phyloP scores from a whole-genome alignment of 2,888 invertebrate species.

The Machimus rusticus region DNA sequence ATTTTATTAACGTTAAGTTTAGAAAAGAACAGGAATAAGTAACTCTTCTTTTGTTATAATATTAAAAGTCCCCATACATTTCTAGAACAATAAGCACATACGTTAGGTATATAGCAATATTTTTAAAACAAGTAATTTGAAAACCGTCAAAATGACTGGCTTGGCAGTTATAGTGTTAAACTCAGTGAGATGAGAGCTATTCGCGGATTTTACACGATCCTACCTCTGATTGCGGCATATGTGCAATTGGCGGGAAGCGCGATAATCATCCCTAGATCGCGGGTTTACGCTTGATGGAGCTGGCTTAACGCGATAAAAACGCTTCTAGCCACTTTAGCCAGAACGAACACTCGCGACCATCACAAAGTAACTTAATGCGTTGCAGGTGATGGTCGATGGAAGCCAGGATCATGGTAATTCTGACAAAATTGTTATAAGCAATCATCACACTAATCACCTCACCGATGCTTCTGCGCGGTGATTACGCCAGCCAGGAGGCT shows the following conservation, averaged over 20 bases:
- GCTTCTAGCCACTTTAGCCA: not conserved
- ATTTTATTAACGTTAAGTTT: no score
- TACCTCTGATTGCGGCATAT: not conserved
- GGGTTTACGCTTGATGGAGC: not conserved
- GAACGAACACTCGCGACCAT: not conserved
- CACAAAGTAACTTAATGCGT: not conserved
- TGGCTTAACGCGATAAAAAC: not conserved
- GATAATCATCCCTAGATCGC: not conserved
- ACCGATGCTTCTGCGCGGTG: not conserved
- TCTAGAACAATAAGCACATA: no score
- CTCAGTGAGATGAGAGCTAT: not conserved
- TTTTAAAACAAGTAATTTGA: no score
- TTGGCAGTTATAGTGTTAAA: no score
- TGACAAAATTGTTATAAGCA: not conserved
- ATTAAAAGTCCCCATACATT: no score
- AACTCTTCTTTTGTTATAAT: no score
- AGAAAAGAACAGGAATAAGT: no score
- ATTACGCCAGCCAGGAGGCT: not conserved
- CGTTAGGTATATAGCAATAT: no score
- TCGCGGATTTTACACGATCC: not conserved
- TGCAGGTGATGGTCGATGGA: not conserved
- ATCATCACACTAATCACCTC: not conserved
- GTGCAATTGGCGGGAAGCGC: not conserved
- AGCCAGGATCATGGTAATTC: not conserved
- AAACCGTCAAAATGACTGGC: no score